A percentile compares a stretch with the other conserved stretches of the same genome.
Evolutionary conservation across 2,888 invertebrate species (phyloP).

Genomic region (Epirrhoe alternata): DNA sequence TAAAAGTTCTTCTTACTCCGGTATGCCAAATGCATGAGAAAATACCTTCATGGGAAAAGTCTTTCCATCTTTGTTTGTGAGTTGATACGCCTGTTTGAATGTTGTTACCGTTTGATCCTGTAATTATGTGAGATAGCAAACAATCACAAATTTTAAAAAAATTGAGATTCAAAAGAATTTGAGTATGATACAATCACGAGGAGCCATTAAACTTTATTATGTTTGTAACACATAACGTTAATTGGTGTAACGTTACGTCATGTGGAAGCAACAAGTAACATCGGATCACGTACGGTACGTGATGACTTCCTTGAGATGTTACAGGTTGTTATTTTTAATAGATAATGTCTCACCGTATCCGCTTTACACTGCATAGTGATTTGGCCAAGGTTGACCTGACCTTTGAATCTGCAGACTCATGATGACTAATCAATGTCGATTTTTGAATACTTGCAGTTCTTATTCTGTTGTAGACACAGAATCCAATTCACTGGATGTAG

Average conservation of each 20-base stretch:
- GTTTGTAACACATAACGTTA: slow-evolving; percentile 15
- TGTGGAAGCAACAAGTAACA: slow-evolving; percentile 14
- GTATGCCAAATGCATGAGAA: slow-evolving; percentile 15
- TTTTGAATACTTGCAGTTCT: slow-evolving; percentile 1
- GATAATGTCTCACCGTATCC: slow-evolving; percentile 16
- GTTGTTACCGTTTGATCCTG: slow-evolving; percentile 15
- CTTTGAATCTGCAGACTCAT: slow-evolving; percentile 25
- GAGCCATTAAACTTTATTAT: slow-evolving; percentile 19
- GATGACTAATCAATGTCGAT: slow-evolving; percentile 11
- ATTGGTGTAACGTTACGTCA: slow-evolving; percentile 26
- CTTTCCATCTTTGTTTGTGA: slow-evolving; percentile 16
- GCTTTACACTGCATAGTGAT: slow-evolving; percentile 27
- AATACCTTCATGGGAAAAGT: slow-evolving; percentile 17
- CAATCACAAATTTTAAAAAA: slow-evolving; percentile 7
- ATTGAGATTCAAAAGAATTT: slow-evolving; percentile 1
- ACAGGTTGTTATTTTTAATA: slow-evolving; percentile 13
- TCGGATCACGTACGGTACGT: slow-evolving; percentile 15
- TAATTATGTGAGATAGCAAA: neutral
- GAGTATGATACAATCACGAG: slow-evolving; percentile 14
- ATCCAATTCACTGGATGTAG: too few relatives aligned
- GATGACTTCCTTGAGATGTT: slow-evolving; percentile 24
- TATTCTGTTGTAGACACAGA: neutral
- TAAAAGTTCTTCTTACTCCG: slow-evolving; percentile 9
- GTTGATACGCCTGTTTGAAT: slow-evolving; percentile 8
- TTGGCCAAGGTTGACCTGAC: slow-evolving; percentile 34